phyloP scores from a whole-genome alignment of 2,113 vertebrate species.

The Myiagra hebetior region DNA sequence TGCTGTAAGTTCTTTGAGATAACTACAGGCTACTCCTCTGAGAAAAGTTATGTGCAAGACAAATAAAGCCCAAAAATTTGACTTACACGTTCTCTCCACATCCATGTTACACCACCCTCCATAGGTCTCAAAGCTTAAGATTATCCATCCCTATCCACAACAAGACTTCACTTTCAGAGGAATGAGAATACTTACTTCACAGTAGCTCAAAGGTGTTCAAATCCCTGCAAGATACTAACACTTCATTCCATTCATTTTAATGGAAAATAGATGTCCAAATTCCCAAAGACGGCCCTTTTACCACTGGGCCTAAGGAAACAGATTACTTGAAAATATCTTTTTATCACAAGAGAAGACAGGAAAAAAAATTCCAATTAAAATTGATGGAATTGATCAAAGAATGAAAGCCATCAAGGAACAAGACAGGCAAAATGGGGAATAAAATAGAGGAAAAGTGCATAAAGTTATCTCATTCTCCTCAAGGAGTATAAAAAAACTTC shows the following conservation, averaged over 20 bases:
- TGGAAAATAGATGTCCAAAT: constrained; percentile 57
- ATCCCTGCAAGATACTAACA: constrained; percentile 40
- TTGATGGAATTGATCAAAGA: constrained; percentile 52
- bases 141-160: neutral
- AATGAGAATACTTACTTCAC: neutral
- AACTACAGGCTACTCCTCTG: neutral
- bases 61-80: neutral
- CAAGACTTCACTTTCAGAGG: neutral
- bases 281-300: constrained; percentile 52
- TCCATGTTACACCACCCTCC: neutral
- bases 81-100: neutral
- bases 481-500: neutral
- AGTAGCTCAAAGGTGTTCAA: constrained; percentile 54
- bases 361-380: constrained; percentile 66
- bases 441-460: constrained; percentile 32
- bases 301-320: constrained; percentile 46
- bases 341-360: constrained; percentile 55
- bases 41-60: neutral
- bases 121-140: constrained; percentile 2
- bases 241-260: constrained; percentile 43
- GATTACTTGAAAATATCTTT: constrained; percentile 60
- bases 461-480: constrained; percentile 14
- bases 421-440: constrained; percentile 44
- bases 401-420: constrained; percentile 54
- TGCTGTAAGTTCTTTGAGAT: neutral